Base-by-base conservation (phyloP, 2,888 invertebrate species). In the Netelia melanura region DNA sequence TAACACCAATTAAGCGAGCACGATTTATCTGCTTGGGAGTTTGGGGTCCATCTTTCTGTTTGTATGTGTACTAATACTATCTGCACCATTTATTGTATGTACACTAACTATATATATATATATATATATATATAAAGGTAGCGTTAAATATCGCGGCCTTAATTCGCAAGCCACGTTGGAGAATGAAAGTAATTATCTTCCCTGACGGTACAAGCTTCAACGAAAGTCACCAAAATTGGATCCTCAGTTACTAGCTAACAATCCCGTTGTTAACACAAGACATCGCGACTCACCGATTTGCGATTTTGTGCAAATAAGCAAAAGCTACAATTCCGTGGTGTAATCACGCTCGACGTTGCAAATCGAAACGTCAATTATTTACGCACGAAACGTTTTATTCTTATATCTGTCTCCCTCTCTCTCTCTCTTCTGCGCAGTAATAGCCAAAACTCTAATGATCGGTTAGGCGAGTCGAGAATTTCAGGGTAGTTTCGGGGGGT, bases 221-320 rank as follows among this genome's bases (percentile, higher is more conserved):
- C 62, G 30, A 76, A 68, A 44, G 80, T 81, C 84, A 68, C 72
- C 44, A 81, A 84, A 81, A 81, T 84, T 80, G 76, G 77, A 84
- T 84, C 62, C 62, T 61, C 48, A 38, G 62, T 64, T 62, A 44
- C 75, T 25, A 38, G 30, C 11, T 21, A 23, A 44, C 5, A n/a
- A 8, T 43, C 64, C 30, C 21, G 23, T 17, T 25, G 25, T 75
- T 68, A 6, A 67, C 65, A 61, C 17, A 48, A 78, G 61, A 61
- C 65, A 43, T 48, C 30, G 25, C 48, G 25, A 38, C 48, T 68
- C 11, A 3, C 10, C 17, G 25, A 44, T 70, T 38, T 43, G 14
- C 11, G 17, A 56, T n/a, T 62, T 11, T 62, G 14, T 14, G 14
- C 30, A 25, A 48, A 54, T 14, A 54, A n/a, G 9, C 30, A 67